Evolutionary conservation across 2,113 vertebrate species (phyloP).

Genomic region (Cryptoleucopteryx plumbea): DNA sequence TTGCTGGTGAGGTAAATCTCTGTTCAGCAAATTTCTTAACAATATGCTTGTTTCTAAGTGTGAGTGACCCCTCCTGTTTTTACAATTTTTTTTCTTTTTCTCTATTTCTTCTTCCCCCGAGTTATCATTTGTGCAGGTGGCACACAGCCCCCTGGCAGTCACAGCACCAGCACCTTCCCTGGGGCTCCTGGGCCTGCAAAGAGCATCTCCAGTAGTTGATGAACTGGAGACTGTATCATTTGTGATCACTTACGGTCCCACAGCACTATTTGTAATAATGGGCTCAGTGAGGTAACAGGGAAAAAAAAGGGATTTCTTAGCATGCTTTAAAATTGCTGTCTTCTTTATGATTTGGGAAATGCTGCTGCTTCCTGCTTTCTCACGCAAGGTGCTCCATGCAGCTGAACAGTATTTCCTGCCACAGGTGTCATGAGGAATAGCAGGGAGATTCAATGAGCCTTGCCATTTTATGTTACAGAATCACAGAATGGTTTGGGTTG

Average conservation of each 20-base stretch:
- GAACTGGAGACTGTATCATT: neutral
- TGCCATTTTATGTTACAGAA: neutral
- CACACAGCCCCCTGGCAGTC: neutral
- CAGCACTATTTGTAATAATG: neutral
- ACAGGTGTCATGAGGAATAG: neutral
- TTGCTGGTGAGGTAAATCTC: neutral
- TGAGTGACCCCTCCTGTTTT: neutral
- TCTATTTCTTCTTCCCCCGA: neutral
- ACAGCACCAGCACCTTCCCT: neutral
- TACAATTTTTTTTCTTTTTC: neutral
- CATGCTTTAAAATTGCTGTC: neutral
- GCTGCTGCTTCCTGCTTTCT: neutral
- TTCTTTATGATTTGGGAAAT: neutral
- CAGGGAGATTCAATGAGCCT: neutral
- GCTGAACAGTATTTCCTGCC: neutral
- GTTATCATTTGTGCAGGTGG: neutral
- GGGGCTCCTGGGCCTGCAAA: neutral
- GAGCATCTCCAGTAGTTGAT: neutral
- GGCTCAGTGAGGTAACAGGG: fast-evolving
- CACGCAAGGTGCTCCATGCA: neutral
- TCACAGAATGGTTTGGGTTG: neutral
- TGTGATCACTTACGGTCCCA: neutral
- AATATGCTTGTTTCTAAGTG: neutral
- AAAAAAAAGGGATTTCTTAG: neutral
- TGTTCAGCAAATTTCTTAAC: neutral